Evolutionary conservation across 2,797 vertebrate genomes (phyloP).

Genomic region (Ptychobarbus kaznakovi): DNA sequence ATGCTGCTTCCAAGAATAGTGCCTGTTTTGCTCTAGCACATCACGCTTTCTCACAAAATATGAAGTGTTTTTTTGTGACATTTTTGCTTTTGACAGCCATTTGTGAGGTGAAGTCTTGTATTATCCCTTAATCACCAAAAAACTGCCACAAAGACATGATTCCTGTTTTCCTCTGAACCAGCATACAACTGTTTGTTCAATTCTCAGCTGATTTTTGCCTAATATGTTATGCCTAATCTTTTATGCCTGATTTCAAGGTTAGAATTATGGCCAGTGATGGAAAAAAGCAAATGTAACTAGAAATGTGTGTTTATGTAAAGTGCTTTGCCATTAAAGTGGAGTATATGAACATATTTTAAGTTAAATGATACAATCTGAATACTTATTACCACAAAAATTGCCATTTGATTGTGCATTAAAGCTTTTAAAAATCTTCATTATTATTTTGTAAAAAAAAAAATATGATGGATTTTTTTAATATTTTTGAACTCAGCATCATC

Average conservation of each 20-base stretch:
- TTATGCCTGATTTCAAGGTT: background rate
- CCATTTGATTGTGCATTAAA: background rate
- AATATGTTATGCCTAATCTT: background rate
- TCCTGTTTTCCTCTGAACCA: too few relatives aligned
- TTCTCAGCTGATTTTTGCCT: background rate
- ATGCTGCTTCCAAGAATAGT: background rate
- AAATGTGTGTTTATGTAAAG: background rate
- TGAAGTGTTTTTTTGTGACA: background rate
- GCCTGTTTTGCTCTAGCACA: background rate
- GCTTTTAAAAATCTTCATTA: background rate
- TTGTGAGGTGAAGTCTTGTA: background rate
- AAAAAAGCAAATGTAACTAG: background rate
- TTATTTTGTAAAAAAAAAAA: too few relatives aligned
- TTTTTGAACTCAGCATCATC: background rate
- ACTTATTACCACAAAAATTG: background rate
- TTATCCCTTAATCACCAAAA: background rate
- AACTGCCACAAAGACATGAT: too few relatives aligned
- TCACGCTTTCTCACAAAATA: background rate
- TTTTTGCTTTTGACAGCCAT: background rate
- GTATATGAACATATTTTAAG: background rate
- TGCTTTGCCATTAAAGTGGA: background rate
- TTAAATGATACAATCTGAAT: background rate
- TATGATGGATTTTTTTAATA: background rate
- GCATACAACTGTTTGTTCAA: background rate
- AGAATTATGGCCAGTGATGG: background rate